Evolutionary conservation across 2,113 vertebrate genomes (phyloP).

Genomic region (Pachyramphus minor): DNA sequence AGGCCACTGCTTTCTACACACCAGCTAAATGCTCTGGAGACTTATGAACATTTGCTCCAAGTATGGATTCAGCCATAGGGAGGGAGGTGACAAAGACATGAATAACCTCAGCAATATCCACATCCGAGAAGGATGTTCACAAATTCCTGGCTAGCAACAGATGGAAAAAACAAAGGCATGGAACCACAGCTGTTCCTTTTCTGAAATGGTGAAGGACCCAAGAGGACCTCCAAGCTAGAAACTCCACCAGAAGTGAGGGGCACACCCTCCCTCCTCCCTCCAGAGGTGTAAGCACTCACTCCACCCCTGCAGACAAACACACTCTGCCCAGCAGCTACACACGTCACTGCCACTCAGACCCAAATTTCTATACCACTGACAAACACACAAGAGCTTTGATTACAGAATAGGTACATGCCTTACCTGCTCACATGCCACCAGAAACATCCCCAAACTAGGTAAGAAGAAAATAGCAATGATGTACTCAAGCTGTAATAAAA

Average conservation of each 20-base stretch:
- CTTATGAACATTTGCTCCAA: constrained; percentile 16
- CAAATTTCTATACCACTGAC: background rate
- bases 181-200: constrained; percentile 52
- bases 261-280: background rate
- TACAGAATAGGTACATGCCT: background rate
- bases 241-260: background rate
- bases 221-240: background rate
- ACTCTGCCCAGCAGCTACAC: background rate
- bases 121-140: constrained; percentile 46
- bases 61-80: constrained; percentile 26
- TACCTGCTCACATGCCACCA: background rate
- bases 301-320: background rate
- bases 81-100: constrained; percentile 50
- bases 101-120: constrained; percentile 51
- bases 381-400: background rate
- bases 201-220: constrained; percentile 4
- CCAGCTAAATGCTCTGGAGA: background rate
- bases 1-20: background rate
- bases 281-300: background rate
- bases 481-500: background rate
- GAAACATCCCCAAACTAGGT: background rate
- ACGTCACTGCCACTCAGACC: background rate
- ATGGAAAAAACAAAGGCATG: constrained; percentile 53
- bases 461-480: background rate
- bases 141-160: constrained; percentile 51